Evolutionary conservation across 1,140 invertebrate genomes (phyloP).

Genomic region (Drosophila nebulosa): DNA sequence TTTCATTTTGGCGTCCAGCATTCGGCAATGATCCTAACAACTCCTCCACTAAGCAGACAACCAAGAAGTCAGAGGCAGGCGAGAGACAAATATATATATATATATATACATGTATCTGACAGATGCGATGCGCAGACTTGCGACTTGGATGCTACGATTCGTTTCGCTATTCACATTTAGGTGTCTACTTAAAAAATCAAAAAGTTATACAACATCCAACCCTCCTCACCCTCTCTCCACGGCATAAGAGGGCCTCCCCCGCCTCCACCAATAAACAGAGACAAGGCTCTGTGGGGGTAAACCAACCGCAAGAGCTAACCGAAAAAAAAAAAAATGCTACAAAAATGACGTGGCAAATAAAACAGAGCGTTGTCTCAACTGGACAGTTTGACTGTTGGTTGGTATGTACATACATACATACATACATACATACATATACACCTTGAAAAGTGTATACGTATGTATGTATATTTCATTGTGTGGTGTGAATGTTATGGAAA

Average conservation of each 20-base stretch:
- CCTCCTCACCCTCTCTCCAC: neutral
- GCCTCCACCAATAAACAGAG: slow-evolving; percentile 12
- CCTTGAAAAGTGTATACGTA: slow-evolving; percentile 34
- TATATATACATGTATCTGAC: slow-evolving; percentile 72
- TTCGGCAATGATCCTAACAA: slow-evolving; percentile 67
- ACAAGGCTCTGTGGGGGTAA: slow-evolving; percentile 49
- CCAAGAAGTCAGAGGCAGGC: slow-evolving; percentile 34
- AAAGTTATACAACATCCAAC: slow-evolving; percentile 64
- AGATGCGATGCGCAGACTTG: slow-evolving; percentile 70
- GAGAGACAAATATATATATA: neutral
- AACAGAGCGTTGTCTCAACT: slow-evolving; percentile 58
- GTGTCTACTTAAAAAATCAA: slow-evolving; percentile 78
- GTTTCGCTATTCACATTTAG: slow-evolving; percentile 78
- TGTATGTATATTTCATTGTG: slow-evolving; percentile 59
- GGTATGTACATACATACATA: slow-evolving; percentile 18
- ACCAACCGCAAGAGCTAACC: slow-evolving; percentile 53
- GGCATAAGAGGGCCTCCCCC: neutral
- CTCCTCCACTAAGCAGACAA: slow-evolving; percentile 76
- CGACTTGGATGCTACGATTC: slow-evolving; percentile 59
- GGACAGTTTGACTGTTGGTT: slow-evolving; percentile 29
- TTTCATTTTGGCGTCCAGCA: neutral
- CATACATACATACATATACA: slow-evolving; percentile 32
- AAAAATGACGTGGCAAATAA: slow-evolving; percentile 76
- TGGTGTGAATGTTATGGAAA: slow-evolving; percentile 76
- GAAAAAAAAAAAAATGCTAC: neutral